A percentile compares a stretch with the other conserved stretches of the same genome.
Conservation (phyloP, 2,888 invertebrate species). For the Acheta domesticus region DNA sequence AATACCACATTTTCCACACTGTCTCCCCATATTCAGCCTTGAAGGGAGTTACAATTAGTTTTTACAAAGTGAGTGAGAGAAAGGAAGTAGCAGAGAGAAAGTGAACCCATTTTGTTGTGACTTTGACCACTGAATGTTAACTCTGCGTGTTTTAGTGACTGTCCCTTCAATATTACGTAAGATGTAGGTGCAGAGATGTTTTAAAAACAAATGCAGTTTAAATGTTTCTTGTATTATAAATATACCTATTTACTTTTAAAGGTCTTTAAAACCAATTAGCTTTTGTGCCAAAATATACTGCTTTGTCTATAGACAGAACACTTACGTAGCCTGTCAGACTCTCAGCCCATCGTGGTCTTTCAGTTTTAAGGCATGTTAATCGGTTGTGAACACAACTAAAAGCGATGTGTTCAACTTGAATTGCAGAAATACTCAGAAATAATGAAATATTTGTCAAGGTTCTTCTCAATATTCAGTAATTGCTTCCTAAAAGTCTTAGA, state of each 20-base stretch:
- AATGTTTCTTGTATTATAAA: conserved; percentile 30
- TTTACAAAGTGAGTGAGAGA: conserved; percentile 21
- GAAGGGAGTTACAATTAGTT: conserved; percentile 11
- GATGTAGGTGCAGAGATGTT: conserved; percentile 24
- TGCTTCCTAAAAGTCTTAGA: conserved; percentile 12
- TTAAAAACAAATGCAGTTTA: conserved; percentile 29
- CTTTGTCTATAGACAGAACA: conserved; percentile 20
- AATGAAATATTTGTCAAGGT: conserved; percentile 3
- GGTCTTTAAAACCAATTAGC: conserved; percentile 22
- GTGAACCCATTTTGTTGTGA: neutral
- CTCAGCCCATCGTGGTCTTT: conserved; percentile 33
- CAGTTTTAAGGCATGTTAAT: conserved; percentile 29
- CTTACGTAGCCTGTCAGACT: conserved; percentile 25
- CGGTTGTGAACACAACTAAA: neutral
- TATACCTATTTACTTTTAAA: conserved; percentile 26
- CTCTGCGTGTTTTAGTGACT: conserved; percentile 25
- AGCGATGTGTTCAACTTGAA: neutral
- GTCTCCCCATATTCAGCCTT: conserved; percentile 18
- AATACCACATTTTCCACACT: conserved; percentile 18
- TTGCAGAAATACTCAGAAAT: neutral
- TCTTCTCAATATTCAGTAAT: neutral
- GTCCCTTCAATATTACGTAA: conserved; percentile 20
- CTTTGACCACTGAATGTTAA: conserved; percentile 22
- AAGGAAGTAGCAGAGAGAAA: conserved; percentile 18
- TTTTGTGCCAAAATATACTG: conserved; percentile 28